These are phyloP conservation scores for Choristoneura fumiferana DNA, from an alignment of 1,140 invertebrate genomes.

Conservation along the genomic window DNA sequence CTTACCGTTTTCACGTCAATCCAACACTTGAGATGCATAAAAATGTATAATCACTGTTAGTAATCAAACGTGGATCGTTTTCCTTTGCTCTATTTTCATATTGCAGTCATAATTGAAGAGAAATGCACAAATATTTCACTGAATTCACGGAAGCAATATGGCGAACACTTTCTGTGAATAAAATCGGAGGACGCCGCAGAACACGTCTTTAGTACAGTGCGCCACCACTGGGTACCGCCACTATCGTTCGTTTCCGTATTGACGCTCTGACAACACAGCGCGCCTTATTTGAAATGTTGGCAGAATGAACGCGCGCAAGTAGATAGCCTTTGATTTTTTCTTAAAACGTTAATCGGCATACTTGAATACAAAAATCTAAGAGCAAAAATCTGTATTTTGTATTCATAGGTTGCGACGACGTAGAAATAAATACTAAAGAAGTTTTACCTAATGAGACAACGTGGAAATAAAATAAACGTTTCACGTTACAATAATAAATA, in stretches of 20 bases:
- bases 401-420: too few species aligned
- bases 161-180: conserved; percentile 76
- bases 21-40: conserved; percentile 45
- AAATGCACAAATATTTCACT: conserved; percentile 73
- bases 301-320: not conserved
- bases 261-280: conserved; percentile 35
- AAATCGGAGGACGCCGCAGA: conserved; percentile 77
- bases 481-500: too few species aligned
- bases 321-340: too few species aligned
- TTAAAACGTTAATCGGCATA: too few species aligned
- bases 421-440: too few species aligned
- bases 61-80: conserved; percentile 49
- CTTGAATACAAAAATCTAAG: too few species aligned
- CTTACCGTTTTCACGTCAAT: conserved; percentile 71
- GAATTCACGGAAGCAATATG: conserved; percentile 78
- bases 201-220: conserved; percentile 74
- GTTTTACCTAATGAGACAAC: too few species aligned
- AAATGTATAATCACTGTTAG: conserved; percentile 50
- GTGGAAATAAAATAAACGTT: too few species aligned
- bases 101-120: conserved; percentile 74
- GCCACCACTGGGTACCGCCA: conserved; percentile 58
- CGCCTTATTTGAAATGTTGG: conserved; percentile 19
- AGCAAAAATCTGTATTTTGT: too few species aligned
- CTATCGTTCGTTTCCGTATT: conserved; percentile 60
- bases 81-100: conserved; percentile 69